Base-by-base conservation (phyloP, 2,113 vertebrate species). In the Cephalopholis sonnerati region DNA sequence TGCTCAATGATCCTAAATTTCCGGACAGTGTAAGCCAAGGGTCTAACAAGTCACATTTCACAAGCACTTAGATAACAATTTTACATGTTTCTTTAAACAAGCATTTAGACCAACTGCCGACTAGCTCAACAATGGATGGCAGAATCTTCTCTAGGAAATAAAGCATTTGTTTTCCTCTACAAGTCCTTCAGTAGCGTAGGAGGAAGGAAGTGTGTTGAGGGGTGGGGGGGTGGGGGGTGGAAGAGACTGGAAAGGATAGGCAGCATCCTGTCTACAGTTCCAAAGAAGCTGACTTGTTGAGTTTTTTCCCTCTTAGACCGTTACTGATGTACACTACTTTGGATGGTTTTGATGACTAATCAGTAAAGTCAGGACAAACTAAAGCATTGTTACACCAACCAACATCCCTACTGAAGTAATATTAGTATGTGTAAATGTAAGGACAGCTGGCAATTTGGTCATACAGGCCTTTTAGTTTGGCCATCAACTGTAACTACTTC, bases 121-220 rank as follows among this genome's bases (percentile, higher is more conserved):
- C 11, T 64, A 3, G 11, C 51, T 61, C 32, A 36, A 2, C 11
- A 64, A 55, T 29, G 16, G 7, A 53, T 25, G 22, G 27, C 16
- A 61, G 20, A 13, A 54, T 36, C 0, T 4, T 67, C 2, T 77
- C 12, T 13, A 61, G 20, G 5, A 27, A 66, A 29, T 32, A 63
- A 39, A 10, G 5, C 10, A 20, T 57, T 59, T 80, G 29, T 72
- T 57, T 65, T 65, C 44, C 64, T 46, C 32, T 65, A n/a, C 22
- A 69, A 58, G 62, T 69, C 75, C 32, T 29, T 67, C 17, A 68
- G 46, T 27, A 16, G n/a, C 54, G 66, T 24, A 81, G 53, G 70
- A 86, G 90, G 91, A 94, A 93, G 94, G 92, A 94, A 92, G 77
- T 86, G 68, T 57, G 63, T 61, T 3, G 5, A 12, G 41, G 6